Base-by-base conservation (phyloP, 2,888 invertebrate species). In the Hirtodrosophila histrioides region DNA sequence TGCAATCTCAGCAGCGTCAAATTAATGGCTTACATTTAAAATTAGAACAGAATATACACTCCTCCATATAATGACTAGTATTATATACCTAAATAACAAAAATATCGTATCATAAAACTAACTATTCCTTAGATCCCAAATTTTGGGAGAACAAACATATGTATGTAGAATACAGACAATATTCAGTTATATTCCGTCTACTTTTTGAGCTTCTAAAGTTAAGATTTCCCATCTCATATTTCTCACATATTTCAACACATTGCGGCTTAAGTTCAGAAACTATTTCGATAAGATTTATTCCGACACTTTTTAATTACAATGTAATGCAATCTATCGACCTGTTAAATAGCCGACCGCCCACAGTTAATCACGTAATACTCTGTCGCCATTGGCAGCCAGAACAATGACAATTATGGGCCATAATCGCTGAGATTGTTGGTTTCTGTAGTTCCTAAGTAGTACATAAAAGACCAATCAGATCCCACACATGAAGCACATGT, bases 381-480 rank as follows among this genome's bases (percentile, higher is more conserved):
- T 54, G 65, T 51, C 50, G 33, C 46, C 43, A 33, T 48, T 43
- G 46, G 58, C 46, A 60, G 35, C 44, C 45, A 35, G 54, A 43
- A 55, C 41, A 66, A 55, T 70, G 53, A 58, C 53, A 37, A 60
- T 56, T 61, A 77, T 76, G 50, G 41, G 29, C n/a, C 41, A 37
- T 58, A 73, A 74, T 65, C 51, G 39, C 37, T 43, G 0, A 24
- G 23, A 33, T 44, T 64, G 37, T 53, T 24, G 43, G 23, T 23
- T 23, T 8, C 44, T 24, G 31, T 24, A 41, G 44, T 45, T 51
- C 35, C 39, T 33, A 64, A 51, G 62, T 50, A 50, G 45, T 24
- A 24, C 48, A 50, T n/a, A 17, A 24, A 9, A 39, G 35, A 29
- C 24, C 56, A 39, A 65, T 68, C 56, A 48, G 57, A 72, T 39